Conservation (phyloP, 2,888 invertebrate species). For the Adineta ricciae region DNA sequence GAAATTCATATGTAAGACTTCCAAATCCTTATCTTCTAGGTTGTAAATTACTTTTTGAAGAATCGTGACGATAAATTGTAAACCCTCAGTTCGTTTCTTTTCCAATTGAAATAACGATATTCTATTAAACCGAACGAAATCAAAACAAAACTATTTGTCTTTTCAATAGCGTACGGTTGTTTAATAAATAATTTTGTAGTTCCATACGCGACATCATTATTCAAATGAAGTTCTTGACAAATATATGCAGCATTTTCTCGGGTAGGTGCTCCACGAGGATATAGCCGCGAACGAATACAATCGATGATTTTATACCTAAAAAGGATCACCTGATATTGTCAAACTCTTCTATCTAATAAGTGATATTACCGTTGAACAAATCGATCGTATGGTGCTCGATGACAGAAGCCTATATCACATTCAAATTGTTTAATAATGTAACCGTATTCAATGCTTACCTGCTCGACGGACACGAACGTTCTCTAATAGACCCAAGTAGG, state of each 20-base stretch:
- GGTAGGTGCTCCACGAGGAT: conserved; percentile 21
- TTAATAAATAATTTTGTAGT: conserved; percentile 89
- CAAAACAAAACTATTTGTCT: not conserved
- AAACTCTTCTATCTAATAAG: not conserved
- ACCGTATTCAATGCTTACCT: conserved; percentile 86
- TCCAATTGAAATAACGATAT: conserved; percentile 68
- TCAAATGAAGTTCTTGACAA: conserved; percentile 66
- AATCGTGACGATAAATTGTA: conserved; percentile 79
- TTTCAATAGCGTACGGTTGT: conserved; percentile 66
- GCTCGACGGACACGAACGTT: conserved; percentile 88
- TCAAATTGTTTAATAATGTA: conserved; percentile 64
- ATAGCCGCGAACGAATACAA: conserved; percentile 58
- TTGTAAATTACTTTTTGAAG: conserved; percentile 70
- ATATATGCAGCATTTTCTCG: conserved; percentile 56
- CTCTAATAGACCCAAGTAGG: conserved; percentile 80
- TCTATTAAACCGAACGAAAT: not conserved
- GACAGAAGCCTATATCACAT: not conserved
- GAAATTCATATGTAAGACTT: not conserved
- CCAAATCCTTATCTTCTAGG: not conserved
- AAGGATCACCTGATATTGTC: conserved; percentile 25
- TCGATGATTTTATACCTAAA: conserved; percentile 80
- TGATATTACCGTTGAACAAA: not conserved
- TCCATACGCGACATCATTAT: conserved; percentile 79
- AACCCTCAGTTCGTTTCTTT: conserved; percentile 68
- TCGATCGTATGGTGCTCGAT: not conserved